phyloP scores from a whole-genome alignment of 2,888 invertebrate species.

The Fragum sueziense region DNA sequence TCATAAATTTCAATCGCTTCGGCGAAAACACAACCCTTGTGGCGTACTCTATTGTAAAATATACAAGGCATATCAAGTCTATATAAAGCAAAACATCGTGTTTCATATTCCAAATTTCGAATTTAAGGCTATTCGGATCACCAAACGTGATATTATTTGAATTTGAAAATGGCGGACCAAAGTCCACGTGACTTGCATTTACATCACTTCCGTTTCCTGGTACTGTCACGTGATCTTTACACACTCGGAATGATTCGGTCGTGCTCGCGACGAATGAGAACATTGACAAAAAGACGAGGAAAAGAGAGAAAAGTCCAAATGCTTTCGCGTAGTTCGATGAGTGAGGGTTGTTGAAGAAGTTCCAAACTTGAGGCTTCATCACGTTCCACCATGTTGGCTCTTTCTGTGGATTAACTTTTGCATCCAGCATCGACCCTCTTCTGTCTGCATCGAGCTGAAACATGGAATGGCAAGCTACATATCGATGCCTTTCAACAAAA shows the following conservation, averaged over 20 bases:
- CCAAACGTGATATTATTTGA: neutral
- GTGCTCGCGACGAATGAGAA: constrained; percentile 55
- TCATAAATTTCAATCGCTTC: constrained; percentile 43
- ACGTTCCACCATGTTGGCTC: constrained; percentile 39
- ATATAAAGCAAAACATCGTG: constrained; percentile 55
- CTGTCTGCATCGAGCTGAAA: constrained; percentile 58
- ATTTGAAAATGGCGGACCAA: neutral
- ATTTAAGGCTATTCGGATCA: neutral
- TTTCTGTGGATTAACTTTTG: constrained; percentile 6
- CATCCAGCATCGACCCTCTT: constrained; percentile 44
- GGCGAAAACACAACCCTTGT: constrained; percentile 47
- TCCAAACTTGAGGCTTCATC: constrained; percentile 59
- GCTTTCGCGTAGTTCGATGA: constrained; percentile 64
- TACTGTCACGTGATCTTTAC: neutral
- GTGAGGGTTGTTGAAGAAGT: constrained; percentile 66
- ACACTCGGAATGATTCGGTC: constrained; percentile 25
- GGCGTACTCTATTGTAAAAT: constrained; percentile 63
- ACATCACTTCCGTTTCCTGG: neutral
- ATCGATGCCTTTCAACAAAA: too few species aligned
- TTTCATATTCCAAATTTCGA: constrained; percentile 11
- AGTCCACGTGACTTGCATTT: neutral
- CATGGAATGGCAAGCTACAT: neutral
- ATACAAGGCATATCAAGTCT: constrained; percentile 59
- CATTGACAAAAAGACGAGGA: constrained; percentile 52
- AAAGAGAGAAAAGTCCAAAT: constrained; percentile 40